Evolutionary conservation across 2,113 vertebrate genomes (phyloP).

Genomic region (Ahaetulla prasina): DNA sequence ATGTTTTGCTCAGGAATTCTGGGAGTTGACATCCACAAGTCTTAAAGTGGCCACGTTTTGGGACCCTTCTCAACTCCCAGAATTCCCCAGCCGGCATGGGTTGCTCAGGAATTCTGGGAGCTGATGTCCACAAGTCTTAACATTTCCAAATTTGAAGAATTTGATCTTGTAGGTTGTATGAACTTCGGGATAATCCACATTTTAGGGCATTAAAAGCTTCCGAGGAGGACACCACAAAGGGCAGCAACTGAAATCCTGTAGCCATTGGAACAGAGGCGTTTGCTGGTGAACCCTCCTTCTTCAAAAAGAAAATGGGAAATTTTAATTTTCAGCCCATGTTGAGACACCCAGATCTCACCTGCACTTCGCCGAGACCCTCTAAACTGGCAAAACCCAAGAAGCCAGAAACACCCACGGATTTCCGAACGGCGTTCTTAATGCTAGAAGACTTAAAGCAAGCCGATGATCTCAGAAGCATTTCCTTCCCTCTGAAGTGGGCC

Average conservation of each 20-base stretch:
- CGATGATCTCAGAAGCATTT: background rate
- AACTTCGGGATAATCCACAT: background rate
- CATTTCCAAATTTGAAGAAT: background rate
- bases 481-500: background rate
- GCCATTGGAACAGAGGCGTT: background rate
- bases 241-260: background rate
- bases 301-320: background rate
- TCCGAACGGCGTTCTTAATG: background rate
- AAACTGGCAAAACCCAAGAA: background rate
- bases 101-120: background rate
- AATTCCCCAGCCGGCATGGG: too few species aligned
- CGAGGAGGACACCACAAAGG: background rate
- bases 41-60: too few species aligned
- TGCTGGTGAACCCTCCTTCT: background rate
- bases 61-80: too few species aligned
- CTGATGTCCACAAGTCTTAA: background rate
- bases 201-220: background rate
- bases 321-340: background rate
- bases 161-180: background rate
- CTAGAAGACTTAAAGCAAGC: background rate
- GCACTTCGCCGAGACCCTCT: background rate
- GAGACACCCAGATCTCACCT: background rate
- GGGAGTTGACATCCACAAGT: too few species aligned
- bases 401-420: background rate
- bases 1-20: rapidly evolving